These are phyloP conservation scores for Epinotia ramella DNA, from an alignment of 2,888 invertebrate genomes.

Conservation along the genomic window DNA sequence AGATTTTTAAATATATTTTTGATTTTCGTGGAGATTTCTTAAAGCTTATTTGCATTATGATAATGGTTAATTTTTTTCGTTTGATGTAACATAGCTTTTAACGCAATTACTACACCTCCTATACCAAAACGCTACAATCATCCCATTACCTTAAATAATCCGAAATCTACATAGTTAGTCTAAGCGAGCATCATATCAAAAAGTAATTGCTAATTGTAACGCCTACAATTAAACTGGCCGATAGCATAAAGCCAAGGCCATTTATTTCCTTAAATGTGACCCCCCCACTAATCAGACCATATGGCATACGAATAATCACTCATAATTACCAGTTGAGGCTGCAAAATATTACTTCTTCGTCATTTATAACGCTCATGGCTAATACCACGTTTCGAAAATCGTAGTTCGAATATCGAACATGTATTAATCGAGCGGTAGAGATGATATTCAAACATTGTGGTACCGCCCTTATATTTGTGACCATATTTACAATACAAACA, in stretches of 20 bases:
- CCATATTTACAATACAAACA: constrained; percentile 10
- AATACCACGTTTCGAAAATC: no score
- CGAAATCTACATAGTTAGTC: constrained; percentile 32
- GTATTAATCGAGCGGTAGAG: neutral
- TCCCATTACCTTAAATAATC: constrained; percentile 11
- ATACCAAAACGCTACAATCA: constrained; percentile 2
- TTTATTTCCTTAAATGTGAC: constrained; percentile 28
- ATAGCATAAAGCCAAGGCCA: constrained; percentile 22
- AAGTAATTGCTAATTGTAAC: constrained; percentile 34
- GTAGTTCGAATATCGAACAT: no score
- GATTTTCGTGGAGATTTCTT: neutral
- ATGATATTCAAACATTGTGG: neutral
- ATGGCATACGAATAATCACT: neutral
- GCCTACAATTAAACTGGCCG: constrained; percentile 21
- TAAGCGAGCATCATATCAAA: constrained; percentile 36
- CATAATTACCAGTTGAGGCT: neutral
- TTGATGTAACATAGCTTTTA: constrained; percentile 1
- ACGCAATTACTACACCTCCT: neutral
- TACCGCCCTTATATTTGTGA: neutral
- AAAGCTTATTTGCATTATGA: neutral
- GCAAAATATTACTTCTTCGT: neutral
- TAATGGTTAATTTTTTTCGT: neutral
- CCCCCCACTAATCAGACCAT: constrained; percentile 37
- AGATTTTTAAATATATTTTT: neutral
- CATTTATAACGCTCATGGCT: neutral